A percentile compares a stretch with the other conserved stretches of the same genome.
phyloP scores from a whole-genome alignment of 2,888 invertebrate genomes.

The Mythimna lalbum region DNA sequence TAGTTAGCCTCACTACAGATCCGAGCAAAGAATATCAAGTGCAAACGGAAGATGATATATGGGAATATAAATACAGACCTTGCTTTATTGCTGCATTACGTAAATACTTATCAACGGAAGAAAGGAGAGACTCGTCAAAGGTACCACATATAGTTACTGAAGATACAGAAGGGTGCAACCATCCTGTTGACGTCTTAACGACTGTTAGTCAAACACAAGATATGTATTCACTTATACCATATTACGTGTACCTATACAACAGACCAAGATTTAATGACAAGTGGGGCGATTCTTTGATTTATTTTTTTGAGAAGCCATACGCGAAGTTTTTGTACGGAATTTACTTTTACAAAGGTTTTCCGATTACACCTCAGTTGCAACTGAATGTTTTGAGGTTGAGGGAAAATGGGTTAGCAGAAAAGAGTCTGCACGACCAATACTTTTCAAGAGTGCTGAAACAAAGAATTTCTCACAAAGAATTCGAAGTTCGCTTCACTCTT shows the following conservation, averaged over 20 bases:
- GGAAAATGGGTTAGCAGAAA: conserved; percentile 54
- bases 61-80: conserved; percentile 66
- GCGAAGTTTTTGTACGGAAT: conserved; percentile 27
- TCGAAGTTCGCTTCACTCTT: conserved; percentile 46
- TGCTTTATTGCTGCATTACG: conserved; percentile 72
- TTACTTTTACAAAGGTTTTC: conserved; percentile 60
- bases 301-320: conserved; percentile 47
- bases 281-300: conserved; percentile 50
- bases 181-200: conserved; percentile 20
- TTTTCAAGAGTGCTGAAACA: conserved; percentile 39
- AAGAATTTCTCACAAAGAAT: conserved; percentile 37
- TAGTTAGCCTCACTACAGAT: conserved; percentile 72
- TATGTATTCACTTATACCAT: conserved; percentile 49
- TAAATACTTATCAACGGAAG: conserved; percentile 44
- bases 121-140: background rate
- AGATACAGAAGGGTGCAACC: conserved; percentile 47
- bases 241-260: conserved; percentile 44
- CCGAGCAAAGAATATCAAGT: conserved; percentile 73
- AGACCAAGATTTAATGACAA: conserved; percentile 42
- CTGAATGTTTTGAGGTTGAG: conserved; percentile 44
- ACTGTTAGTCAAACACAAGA: conserved; percentile 37
- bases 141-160: background rate
- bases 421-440: conserved; percentile 43
- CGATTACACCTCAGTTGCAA: conserved; percentile 32
- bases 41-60: conserved; percentile 68